Evolutionary conservation across 2,888 invertebrate genomes (phyloP), one percentile per base, ranked within the genome.

Genomic region (Aethes cnicana): DNA sequence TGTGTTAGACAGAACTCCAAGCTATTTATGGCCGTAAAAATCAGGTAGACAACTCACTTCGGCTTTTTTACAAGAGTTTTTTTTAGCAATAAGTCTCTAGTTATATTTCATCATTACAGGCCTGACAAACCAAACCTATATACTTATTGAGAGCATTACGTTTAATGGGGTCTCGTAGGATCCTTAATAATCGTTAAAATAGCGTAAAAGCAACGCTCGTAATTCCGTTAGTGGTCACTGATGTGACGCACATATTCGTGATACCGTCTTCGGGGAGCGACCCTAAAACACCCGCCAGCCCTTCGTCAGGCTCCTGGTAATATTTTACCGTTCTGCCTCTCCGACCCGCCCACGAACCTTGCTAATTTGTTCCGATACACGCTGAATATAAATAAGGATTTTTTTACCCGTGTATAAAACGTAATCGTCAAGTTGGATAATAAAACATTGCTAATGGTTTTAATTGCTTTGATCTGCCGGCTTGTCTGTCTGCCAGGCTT

Each of bases 161-260:
- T 42, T 56, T 39, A 46, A 46, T 44, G 48, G 54, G 44, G 62
- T 52, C 56, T 60, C 64, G 58, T 53, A 66, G 66, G 63, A 56
- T 62, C 67, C 67, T 65, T 67, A 63, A 70, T 72, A 68, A 72
- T 74, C 74, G 73, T 80, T 75, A 68, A 83, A 78, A 49, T 26
- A 37, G 47, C 44, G 71, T 74, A 72, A 73, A 72, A 74, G 72
- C 72, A 66, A 64, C 58, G 71, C 67, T 77, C 77, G 76, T 81
- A 79, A 79, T 74, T 75, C 69, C 69, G 73, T 74, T 64, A 74
- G 73, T 72, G 78, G 76, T 68, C 73, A 77, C 71, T 75, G 76
- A 72, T 79, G 78, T 63, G 65, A 66, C 66, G 74, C 74, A 77
- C 75, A 78, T 82, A 77, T 74, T 74, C 71, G 69, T 72, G 76